These are phyloP conservation scores for Helicolenus hilgendorfi DNA, from an alignment of 2,797 vertebrate species.

Conservation along the genomic window DNA sequence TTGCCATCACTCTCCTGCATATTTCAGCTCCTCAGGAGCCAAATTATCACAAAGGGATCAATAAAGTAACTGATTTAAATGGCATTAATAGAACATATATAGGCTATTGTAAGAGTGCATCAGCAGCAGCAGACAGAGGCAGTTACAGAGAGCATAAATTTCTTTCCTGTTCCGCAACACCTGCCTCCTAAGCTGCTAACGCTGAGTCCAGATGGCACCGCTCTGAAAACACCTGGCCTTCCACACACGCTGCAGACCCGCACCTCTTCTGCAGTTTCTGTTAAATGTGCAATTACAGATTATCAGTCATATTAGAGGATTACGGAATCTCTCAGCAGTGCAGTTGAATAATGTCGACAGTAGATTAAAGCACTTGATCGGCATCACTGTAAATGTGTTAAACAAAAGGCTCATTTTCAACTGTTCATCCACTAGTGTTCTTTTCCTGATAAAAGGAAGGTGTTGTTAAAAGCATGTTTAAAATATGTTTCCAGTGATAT, in stretches of 20 bases:
- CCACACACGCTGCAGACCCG: conserved; percentile 55
- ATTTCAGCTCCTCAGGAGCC: neutral
- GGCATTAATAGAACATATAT: neutral
- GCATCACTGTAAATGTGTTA: neutral
- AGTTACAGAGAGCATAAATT: conserved; percentile 67
- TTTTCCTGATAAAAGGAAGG: neutral
- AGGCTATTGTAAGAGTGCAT: conserved; percentile 40
- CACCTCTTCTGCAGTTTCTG: conserved; percentile 42
- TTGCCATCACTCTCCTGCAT: neutral
- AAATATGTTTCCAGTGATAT: neutral
- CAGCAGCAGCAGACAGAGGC: conserved; percentile 53
- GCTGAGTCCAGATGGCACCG: conserved; percentile 83
- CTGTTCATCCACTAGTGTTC: neutral
- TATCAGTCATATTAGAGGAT: conserved; percentile 2
- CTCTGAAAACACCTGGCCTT: conserved; percentile 86
- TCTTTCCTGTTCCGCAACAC: conserved; percentile 78
- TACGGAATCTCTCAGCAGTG: neutral
- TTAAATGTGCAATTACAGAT: conserved; percentile 74
- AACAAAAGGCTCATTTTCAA: neutral
- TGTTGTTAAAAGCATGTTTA: neutral
- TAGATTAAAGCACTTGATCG: neutral
- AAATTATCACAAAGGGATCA: neutral
- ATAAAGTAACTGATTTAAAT: conserved; percentile 39
- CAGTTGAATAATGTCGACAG: neutral
- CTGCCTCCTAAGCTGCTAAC: conserved; percentile 82